Evolutionary conservation across 2,888 invertebrate genomes (phyloP).

Genomic region (Hylaea fasciaria): DNA sequence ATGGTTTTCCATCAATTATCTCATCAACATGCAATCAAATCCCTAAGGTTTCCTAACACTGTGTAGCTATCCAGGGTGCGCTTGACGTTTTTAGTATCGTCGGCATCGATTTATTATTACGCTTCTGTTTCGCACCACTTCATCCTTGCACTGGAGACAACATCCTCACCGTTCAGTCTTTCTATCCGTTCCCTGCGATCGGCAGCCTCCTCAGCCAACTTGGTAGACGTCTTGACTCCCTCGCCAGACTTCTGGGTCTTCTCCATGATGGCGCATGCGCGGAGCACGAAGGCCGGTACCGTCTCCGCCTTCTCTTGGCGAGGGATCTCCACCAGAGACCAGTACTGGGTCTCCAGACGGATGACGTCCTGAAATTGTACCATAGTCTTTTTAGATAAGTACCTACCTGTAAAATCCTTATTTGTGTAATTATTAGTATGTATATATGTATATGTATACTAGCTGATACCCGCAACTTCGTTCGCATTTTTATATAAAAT

Average conservation of each 20-base stretch:
- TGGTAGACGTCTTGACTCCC: conserved; percentile 93
- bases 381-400: not conserved
- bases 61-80: no score
- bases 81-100: not conserved
- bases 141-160: not conserved
- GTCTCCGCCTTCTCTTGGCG: conserved; percentile 97
- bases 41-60: no score
- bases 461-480: no score
- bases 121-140: no score
- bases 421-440: no score
- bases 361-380: conserved; percentile 90
- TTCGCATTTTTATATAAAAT: no score
- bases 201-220: conserved; percentile 94
- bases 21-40: no score
- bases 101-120: no score
- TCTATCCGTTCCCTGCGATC: conserved; percentile 93
- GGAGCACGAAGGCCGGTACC: conserved; percentile 94
- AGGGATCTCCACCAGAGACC: conserved; percentile 97
- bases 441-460: no score
- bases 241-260: conserved; percentile 96
- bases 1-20: no score
- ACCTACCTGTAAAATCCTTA: no score
- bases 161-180: conserved; percentile 89
- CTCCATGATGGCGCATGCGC: conserved; percentile 96
- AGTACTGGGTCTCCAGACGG: conserved; percentile 95